phyloP scores from a whole-genome alignment of 2,797 vertebrate species.

The Chromobotia macracanthus region DNA sequence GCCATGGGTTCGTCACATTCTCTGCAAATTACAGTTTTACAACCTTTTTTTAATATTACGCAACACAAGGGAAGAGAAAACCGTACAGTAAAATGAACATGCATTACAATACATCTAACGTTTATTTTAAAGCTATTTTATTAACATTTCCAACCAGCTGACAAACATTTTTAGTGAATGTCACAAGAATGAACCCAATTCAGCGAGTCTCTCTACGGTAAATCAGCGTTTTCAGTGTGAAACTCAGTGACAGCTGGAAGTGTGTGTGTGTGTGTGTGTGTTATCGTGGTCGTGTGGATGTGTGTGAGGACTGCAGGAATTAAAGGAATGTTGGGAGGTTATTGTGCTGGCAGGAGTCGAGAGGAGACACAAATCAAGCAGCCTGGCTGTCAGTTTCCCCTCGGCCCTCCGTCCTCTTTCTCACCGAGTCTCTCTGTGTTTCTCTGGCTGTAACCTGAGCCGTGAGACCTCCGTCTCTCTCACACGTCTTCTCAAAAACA shows the following conservation, averaged over 20 bases:
- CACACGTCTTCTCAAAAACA: slow-evolving; percentile 46
- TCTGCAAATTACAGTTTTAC: slow-evolving; percentile 60
- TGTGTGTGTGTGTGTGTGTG: too few species aligned
- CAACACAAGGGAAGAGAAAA: too few species aligned
- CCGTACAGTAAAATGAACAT: too few species aligned
- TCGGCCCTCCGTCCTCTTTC: slow-evolving; percentile 60
- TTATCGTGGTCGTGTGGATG: slow-evolving; percentile 32
- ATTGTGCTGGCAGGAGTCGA: slow-evolving; percentile 54
- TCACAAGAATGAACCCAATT: slow-evolving; percentile 11
- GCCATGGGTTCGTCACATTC: slow-evolving; percentile 82
- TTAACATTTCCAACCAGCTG: not conserved
- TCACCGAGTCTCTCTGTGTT: slow-evolving; percentile 3
- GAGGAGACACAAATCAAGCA: slow-evolving; percentile 74
- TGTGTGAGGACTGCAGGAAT: slow-evolving; percentile 67
- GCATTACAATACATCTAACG: too few species aligned
- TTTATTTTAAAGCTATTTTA: too few species aligned
- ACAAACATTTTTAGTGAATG: not conserved
- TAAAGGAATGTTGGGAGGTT: slow-evolving; percentile 75
- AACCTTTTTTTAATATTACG: too few species aligned
- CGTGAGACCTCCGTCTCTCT: slow-evolving; percentile 64
- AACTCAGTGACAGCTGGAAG: slow-evolving; percentile 22
- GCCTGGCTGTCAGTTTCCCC: slow-evolving; percentile 73
- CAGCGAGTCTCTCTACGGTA: slow-evolving; percentile 11
- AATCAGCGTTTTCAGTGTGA: slow-evolving; percentile 34
- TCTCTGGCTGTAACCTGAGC: slow-evolving; percentile 71